phyloP scores from a whole-genome alignment of 2,888 invertebrate species.

The Eupsilia transversa region DNA sequence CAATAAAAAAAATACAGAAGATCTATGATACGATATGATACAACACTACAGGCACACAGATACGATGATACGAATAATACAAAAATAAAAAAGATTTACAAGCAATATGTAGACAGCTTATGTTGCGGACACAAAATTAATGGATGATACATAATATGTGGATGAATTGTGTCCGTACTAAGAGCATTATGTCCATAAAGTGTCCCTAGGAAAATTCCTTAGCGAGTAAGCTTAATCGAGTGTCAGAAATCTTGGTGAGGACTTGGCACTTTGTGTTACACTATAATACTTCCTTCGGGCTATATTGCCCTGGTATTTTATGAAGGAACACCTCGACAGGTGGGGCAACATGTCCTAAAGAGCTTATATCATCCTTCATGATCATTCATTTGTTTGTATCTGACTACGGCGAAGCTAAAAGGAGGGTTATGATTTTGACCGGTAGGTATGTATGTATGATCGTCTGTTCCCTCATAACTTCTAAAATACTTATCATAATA shows the following conservation, averaged over 20 bases:
- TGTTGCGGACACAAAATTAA: conserved; percentile 48
- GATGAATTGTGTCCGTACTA: conserved; percentile 49
- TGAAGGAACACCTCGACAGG: conserved; percentile 6
- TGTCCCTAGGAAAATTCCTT: conserved; percentile 56
- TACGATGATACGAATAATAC: conserved; percentile 29
- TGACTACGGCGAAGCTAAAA: too few species aligned
- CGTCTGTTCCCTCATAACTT: too few species aligned
- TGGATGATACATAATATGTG: conserved; percentile 51
- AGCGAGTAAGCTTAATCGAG: conserved; percentile 53
- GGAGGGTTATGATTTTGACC: too few species aligned
- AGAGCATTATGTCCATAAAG: conserved; percentile 57
- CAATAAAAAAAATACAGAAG: neutral
- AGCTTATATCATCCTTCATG: too few species aligned
- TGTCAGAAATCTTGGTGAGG: conserved; percentile 36
- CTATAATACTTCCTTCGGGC: conserved; percentile 3
- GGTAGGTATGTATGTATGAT: too few species aligned
- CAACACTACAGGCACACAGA: conserved; percentile 14
- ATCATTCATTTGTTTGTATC: neutral
- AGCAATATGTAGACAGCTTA: conserved; percentile 53
- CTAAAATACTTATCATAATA: too few species aligned
- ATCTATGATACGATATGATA: neutral
- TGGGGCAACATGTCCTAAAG: neutral
- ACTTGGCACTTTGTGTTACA: conserved; percentile 18
- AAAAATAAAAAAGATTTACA: conserved; percentile 58
- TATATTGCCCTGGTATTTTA: conserved; percentile 30